phyloP scores from a whole-genome alignment of 2,797 vertebrate species.

The Emys orbicularis region DNA sequence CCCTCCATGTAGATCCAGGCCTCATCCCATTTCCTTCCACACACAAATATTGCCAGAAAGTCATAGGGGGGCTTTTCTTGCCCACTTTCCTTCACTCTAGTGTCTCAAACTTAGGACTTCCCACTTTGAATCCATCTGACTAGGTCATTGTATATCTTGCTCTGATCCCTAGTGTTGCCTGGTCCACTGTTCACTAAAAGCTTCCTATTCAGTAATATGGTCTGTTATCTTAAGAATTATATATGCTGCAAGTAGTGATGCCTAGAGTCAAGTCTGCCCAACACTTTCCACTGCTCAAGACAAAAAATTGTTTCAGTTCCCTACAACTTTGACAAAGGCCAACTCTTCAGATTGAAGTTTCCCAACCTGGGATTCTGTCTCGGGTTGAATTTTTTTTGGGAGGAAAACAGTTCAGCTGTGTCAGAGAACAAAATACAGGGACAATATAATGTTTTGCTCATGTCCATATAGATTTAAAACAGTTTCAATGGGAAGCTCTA shows the following conservation, averaged over 20 bases:
- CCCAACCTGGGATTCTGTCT: neutral
- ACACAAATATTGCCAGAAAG: neutral
- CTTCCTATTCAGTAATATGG: neutral
- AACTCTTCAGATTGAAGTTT: neutral
- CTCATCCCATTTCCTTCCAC: neutral
- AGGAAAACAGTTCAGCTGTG: neutral
- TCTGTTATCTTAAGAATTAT: neutral
- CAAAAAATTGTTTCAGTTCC: neutral
- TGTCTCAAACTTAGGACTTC: neutral
- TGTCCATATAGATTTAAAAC: neutral
- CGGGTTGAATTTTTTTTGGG: neutral
- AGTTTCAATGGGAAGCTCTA: too few species aligned
- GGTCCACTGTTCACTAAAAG: neutral
- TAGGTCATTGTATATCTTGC: neutral
- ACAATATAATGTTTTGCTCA: neutral
- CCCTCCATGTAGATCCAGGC: neutral
- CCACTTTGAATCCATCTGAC: neutral
- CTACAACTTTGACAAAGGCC: neutral
- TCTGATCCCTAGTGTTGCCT: neutral
- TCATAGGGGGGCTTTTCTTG: neutral
- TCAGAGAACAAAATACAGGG: neutral
- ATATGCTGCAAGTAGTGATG: neutral
- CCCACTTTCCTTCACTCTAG: neutral
- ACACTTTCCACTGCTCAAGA: neutral
- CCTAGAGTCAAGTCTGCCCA: neutral